Base-by-base conservation (phyloP, 1,140 invertebrate species). In the Drosophila sturtevanti region DNA sequence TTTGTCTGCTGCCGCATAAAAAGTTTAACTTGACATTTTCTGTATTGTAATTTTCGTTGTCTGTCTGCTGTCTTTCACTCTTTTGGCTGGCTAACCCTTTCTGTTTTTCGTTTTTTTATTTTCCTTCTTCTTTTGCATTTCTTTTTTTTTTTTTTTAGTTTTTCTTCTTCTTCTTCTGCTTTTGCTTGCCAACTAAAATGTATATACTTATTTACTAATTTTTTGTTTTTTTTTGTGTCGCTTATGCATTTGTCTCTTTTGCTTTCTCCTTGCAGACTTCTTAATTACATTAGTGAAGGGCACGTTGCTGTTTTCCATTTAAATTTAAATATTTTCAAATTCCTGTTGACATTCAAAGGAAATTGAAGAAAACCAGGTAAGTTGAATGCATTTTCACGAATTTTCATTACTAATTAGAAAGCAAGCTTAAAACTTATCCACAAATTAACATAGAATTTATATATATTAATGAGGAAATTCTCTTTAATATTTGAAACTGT, bases 11-110 rank as follows among this genome's bases (percentile, higher is more conserved):
- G 68, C 35, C 78, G 69, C 73, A 90, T 90, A 90, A 90, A 89
- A 75, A 80, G 87, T 90, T 90, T 76, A 78, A 62, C 68, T 81
- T 90, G 81, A 90, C 72, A 90, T 90, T 85, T 81, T 71, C 51
- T 58, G 27, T 56, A 56, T 90, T 90, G 87, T 90, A 90, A 90
- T 89, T 89, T 89, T 68, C 72, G 67, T 63, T 41, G 63, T 65
- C 24, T 44, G 38, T 44, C 16, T 44, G 1, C 9, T 7, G 18
- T 31, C 59, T 52, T 37, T 62, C 38, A 3, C 4, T 4, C 4
- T 2, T 24, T 24, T 24, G 22, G 22, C 18, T 66, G 27, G 27
- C 16, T 58, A 77, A 79, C 77, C 77, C 70, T 74, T 77, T 51
- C 69, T 72, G 70, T 65, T 61, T 67, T 77, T 77, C n/a, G n/a